Evolutionary conservation across 2,888 invertebrate species (phyloP).

Genomic region (Apantesis nais): DNA sequence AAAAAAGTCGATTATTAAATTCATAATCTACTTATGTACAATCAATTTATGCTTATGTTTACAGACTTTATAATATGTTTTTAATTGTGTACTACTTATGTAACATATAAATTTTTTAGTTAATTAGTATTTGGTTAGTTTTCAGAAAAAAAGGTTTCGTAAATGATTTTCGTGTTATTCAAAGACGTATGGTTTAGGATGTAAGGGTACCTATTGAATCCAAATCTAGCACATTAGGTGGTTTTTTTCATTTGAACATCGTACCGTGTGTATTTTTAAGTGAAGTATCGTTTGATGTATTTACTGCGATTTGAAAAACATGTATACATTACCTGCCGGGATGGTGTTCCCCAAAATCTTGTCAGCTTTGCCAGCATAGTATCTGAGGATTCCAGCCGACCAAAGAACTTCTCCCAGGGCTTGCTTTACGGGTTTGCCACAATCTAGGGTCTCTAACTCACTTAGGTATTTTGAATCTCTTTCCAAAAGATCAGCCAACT

Average conservation of each 20-base stretch:
- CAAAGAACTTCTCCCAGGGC: conserved; percentile 88
- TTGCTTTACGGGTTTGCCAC: conserved; percentile 93
- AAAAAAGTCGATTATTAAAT: not conserved
- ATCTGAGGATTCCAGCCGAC: conserved; percentile 88
- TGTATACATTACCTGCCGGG: conserved; percentile 81
- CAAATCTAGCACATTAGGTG: not conserved
- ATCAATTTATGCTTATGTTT: not conserved
- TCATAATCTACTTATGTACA: not conserved
- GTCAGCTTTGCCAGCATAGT: conserved; percentile 96
- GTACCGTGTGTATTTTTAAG: not conserved
- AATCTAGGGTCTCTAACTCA: conserved; percentile 96
- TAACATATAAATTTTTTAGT: not conserved
- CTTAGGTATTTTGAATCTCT: conserved; percentile 89
- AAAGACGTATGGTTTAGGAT: too few relatives aligned
- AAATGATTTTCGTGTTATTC: too few relatives aligned
- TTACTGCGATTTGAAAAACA: not conserved
- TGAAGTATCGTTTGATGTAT: not conserved
- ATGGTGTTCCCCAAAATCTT: conserved; percentile 92
- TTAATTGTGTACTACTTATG: not conserved
- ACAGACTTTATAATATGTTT: not conserved
- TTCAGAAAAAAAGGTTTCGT: too few relatives aligned
- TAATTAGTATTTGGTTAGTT: too few relatives aligned
- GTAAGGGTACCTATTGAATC: too few relatives aligned
- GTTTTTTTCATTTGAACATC: not conserved
- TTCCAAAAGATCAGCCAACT: conserved; percentile 91